Base-by-base conservation (phyloP, 2,797 vertebrate species). In the Taenioides sp. region DNA sequence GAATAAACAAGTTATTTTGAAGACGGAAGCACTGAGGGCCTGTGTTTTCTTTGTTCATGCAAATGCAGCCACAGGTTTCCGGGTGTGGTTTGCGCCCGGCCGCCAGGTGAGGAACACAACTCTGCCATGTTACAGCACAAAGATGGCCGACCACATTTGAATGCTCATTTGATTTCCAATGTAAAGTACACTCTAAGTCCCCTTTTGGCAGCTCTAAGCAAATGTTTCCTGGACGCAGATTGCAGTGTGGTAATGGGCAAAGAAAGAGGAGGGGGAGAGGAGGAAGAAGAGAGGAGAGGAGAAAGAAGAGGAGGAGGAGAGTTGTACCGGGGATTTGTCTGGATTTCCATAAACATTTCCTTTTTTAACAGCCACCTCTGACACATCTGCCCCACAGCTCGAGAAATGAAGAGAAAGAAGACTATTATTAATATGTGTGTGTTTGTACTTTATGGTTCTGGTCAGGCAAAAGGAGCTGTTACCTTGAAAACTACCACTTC, bases 291-390 rank as follows among this genome's bases (percentile, higher is more conserved):
- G 40, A 1, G 40, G 2, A 2, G 43, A 16, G 14, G 43, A 16
- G 43, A 14, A 43, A 4, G 40, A 11, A 11, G 40, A 43, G 40
- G 40, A 12, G 40, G 74, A 73, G 70, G 73, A 54, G 80, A n/a
- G 60, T 82, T 4, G 14, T 4, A 47, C 43, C 4, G 12, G 14
- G 43, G 76, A 91, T 93, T 92, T 93, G 90, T 86, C 87, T 89
- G 89, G 40, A 92, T 95, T 94, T 94, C 88, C 92, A 94, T 94
- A 92, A 89, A 93, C 81, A 88, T 89, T 92, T 90, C 87, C 91
- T 91, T 91, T 84, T 87, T 80, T 81, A 90, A 91, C 88, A 86
- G 88, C 88, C 89, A 80, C 69, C 70, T 81, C 88, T 85, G 23
- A 49, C 64, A 43, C 84, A 85, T 83, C 86, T 79, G 86, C 77